phyloP scores from a whole-genome alignment of 2,888 invertebrate genomes.

The Trichacis sp. region DNA sequence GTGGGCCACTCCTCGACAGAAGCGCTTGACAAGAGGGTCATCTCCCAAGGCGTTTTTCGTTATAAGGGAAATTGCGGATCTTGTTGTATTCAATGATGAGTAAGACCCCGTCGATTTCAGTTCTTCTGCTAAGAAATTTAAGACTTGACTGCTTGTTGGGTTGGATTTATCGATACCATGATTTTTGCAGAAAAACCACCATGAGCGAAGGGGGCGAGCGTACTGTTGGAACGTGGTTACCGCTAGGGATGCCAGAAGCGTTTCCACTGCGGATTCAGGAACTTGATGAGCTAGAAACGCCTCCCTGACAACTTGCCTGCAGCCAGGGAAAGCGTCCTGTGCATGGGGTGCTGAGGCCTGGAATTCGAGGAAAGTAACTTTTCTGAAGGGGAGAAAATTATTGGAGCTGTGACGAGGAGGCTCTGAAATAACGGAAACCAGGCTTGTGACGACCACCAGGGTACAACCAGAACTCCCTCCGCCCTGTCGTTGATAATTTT shows the following conservation, averaged over 20 bases:
- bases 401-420: conserved; percentile 5
- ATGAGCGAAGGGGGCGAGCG: conserved; percentile 17
- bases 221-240: conserved; percentile 35
- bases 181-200: conserved; percentile 29
- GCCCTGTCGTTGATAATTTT: conserved; percentile 49
- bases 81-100: not conserved
- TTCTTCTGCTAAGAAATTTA: conserved; percentile 21
- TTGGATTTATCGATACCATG: conserved; percentile 11
- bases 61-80: not conserved
- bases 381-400: conserved; percentile 33
- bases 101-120: conserved; percentile 13
- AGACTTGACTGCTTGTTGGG: conserved; percentile 2
- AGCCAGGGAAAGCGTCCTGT: conserved; percentile 9
- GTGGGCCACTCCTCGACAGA: too few relatives aligned
- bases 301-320: conserved; percentile 10
- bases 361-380: conserved; percentile 31
- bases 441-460: conserved; percentile 28
- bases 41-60: not conserved
- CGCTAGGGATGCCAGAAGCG: conserved; percentile 8
- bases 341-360: conserved; percentile 9
- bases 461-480: conserved; percentile 20
- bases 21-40: not conserved
- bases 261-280: not conserved
- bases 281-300: not conserved
- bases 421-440: conserved; percentile 48